phyloP scores from a whole-genome alignment of 2,113 vertebrate species.

The Coreoperca whiteheadi region DNA sequence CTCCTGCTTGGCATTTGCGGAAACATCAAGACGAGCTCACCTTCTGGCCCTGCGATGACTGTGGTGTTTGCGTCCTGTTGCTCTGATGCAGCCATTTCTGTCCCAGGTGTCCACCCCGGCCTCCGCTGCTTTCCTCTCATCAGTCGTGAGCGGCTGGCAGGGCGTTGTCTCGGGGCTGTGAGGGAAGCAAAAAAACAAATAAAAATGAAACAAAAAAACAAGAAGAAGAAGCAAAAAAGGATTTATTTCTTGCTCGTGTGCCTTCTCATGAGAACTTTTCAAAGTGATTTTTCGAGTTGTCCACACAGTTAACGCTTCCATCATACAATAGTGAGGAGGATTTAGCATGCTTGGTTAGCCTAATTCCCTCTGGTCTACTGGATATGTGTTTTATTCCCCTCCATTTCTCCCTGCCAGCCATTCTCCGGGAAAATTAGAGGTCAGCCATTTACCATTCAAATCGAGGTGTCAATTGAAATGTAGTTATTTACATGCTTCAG shows the following conservation, averaged over 20 bases:
- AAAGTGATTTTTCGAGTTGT: constrained; percentile 26
- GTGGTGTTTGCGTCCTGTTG: constrained; percentile 79
- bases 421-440: constrained; percentile 68
- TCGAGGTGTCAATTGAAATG: constrained; percentile 77
- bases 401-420: constrained; percentile 62
- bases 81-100: constrained; percentile 82
- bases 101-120: constrained; percentile 63
- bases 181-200: constrained; percentile 14
- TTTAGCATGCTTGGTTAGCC: constrained; percentile 52
- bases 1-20: neutral
- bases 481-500: constrained; percentile 78
- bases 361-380: constrained; percentile 49
- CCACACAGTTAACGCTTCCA: constrained; percentile 31
- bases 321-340: constrained; percentile 14
- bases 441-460: constrained; percentile 77
- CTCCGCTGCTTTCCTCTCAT: constrained; percentile 77
- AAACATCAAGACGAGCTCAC: constrained; percentile 73
- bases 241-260: constrained; percentile 11
- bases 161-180: constrained; percentile 77
- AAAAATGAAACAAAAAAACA: neutral
- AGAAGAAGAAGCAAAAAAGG: no score
- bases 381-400: constrained; percentile 65
- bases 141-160: constrained; percentile 68
- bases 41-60: constrained; percentile 80
- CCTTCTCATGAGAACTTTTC: neutral